Evolutionary conservation across 2,888 invertebrate species (phyloP).

Genomic region (Pocota personata): DNA sequence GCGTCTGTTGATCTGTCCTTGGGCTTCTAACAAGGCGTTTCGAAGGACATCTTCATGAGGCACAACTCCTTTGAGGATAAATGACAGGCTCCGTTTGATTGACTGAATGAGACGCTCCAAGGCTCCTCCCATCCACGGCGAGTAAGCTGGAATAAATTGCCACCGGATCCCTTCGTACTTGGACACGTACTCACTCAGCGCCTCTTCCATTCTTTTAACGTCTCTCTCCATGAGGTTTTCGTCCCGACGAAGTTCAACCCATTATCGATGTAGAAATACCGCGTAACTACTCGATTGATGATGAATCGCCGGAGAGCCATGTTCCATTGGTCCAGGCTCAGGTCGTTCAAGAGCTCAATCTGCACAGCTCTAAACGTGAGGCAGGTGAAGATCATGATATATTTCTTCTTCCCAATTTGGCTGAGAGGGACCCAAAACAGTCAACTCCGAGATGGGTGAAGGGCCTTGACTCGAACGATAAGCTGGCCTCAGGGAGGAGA

Average conservation of each 20-base stretch:
- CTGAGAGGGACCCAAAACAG: no score
- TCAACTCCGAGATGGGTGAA: no score
- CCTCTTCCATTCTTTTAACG: no score
- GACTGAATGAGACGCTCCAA: neutral
- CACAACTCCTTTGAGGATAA: neutral
- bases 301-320: neutral
- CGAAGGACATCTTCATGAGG: neutral
- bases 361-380: neutral
- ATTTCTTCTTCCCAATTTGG: no score
- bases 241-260: no score
- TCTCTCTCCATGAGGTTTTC: no score
- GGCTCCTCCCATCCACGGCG: neutral
- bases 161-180: no score
- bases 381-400: neutral
- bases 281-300: neutral
- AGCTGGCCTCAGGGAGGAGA: neutral
- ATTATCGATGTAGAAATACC: neutral
- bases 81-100: neutral
- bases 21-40: neutral
- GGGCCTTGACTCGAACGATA: neutral
- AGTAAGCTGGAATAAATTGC: no score
- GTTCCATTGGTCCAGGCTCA: neutral
- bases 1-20: neutral
- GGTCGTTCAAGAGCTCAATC: neutral
- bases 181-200: no score